phyloP scores from a whole-genome alignment of 2,113 vertebrate genomes.

The Lamprotornis superbus region DNA sequence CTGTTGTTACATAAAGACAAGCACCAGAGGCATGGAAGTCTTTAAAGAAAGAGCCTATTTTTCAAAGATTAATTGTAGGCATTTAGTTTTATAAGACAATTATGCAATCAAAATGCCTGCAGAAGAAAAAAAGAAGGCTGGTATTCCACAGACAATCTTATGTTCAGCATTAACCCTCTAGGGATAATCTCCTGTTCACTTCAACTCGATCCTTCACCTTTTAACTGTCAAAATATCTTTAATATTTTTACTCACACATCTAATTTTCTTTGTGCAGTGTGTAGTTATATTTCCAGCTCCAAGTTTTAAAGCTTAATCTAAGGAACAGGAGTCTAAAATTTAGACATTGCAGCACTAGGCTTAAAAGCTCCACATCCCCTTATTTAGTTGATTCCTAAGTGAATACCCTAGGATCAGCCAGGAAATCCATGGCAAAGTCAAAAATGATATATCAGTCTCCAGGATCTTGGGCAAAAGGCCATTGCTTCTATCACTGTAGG shows the following conservation, averaged over 20 bases:
- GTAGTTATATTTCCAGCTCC: neutral
- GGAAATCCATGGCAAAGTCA: conserved; percentile 4
- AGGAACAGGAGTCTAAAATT: neutral
- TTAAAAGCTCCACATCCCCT: neutral
- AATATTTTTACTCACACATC: neutral
- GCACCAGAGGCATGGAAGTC: neutral
- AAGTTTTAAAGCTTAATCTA: neutral
- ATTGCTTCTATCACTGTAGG: neutral
- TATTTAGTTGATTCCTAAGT: neutral
- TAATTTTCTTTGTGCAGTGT: neutral
- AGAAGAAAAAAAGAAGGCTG: neutral
- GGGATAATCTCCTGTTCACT: neutral
- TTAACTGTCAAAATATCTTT: neutral
- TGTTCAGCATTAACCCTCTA: neutral
- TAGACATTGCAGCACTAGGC: neutral
- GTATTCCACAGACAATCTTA: neutral
- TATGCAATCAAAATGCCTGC: neutral
- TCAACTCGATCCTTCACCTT: neutral
- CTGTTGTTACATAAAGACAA: neutral
- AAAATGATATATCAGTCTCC: neutral
- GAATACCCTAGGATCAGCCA: neutral
- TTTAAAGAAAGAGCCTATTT: neutral
- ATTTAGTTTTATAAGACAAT: neutral
- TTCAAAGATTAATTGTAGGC: neutral
- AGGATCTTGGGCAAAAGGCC: neutral